Conservation (phyloP, 2,113 vertebrate genomes). For the Donacobius atricapilla region DNA sequence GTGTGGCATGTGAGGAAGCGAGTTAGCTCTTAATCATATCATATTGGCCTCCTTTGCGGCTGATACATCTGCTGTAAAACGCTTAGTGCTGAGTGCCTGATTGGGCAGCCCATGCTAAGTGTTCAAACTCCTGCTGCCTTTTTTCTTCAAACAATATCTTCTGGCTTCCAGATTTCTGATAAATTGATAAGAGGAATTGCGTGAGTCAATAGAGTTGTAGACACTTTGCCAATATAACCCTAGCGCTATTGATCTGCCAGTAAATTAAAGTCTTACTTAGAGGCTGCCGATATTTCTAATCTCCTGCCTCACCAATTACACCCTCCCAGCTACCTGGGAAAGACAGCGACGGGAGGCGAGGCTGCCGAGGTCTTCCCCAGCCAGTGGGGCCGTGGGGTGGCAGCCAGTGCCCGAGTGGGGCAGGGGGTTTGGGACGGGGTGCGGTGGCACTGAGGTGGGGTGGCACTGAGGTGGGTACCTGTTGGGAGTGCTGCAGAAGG, state of each 20-base stretch:
- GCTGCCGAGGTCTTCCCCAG: background rate
- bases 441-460: background rate
- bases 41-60: slow-evolving; percentile 11
- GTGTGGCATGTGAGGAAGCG: background rate
- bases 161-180: slow-evolving; percentile 96
- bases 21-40: slow-evolving; percentile 28
- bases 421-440: background rate
- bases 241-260: slow-evolving; percentile 96
- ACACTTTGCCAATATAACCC: slow-evolving; percentile 99
- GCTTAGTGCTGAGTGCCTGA: slow-evolving; percentile 1
- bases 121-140: slow-evolving; percentile 61
- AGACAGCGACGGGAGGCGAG: slow-evolving; percentile 1
- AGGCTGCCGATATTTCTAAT: slow-evolving; percentile 89
- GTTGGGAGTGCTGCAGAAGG: background rate
- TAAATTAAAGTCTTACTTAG: slow-evolving; percentile 99
- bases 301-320: slow-evolving; percentile 85
- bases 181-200: slow-evolving; percentile 99
- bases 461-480: fast-evolving
- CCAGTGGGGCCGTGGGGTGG: fast-evolving
- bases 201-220: slow-evolving; percentile 99
- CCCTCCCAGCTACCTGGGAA: slow-evolving; percentile 75
- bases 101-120: slow-evolving; percentile 47
- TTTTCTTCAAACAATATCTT: slow-evolving; percentile 88
- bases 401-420: fast-evolving
- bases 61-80: slow-evolving; percentile 19